Base-by-base conservation (phyloP, 2,113 vertebrate species). In the Galemys pyrenaicus region DNA sequence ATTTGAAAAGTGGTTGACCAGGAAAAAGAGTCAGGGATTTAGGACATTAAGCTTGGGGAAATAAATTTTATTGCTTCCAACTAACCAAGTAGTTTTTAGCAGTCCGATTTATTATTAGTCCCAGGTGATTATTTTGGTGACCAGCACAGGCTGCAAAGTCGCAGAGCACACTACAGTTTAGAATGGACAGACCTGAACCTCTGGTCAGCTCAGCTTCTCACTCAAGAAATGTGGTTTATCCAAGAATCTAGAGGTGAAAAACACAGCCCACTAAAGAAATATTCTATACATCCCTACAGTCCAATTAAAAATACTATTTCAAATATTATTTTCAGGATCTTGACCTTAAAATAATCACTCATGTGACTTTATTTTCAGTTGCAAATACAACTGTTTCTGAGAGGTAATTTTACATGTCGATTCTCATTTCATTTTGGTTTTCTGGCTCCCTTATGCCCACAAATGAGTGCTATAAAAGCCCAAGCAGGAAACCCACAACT, bases 351-450 rank as follows among this genome's bases (percentile, higher is more conserved):
- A 82, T 65, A 51, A 68, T 70, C 30, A 22, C 51, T 70, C 49
- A 75, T 68, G 11, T 35, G 77, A 70, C 41, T 35, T 68, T 58
- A 82, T 5, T 75, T 83, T 44, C 49, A 70, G 41, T 83, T 88
- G 77, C 22, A 82, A 49, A 64, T 15, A 8, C 10, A 75, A 16
- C 41, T 78, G n/a, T 67, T 92, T 81, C 41, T 22, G 8, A 68
- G 39, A 49, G 2, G 11, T 32, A 75, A 20, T 71, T 58, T 80
- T 85, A 58, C n/a, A 28, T 30, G 37, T 30, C 15, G 35, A 49
- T 60, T 89, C 54, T 82, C 71, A 82, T 56, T 92, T 90, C 15
- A 49, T 81, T 44, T 70, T 89, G 62, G 41, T 70, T 62, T 39
- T 58, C 62, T 15, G 30, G 67, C 49, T 80, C 46, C 60, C 20